Evolutionary conservation across 2,888 invertebrate species (phyloP).

Genomic region (Halictus quadricinctus): DNA sequence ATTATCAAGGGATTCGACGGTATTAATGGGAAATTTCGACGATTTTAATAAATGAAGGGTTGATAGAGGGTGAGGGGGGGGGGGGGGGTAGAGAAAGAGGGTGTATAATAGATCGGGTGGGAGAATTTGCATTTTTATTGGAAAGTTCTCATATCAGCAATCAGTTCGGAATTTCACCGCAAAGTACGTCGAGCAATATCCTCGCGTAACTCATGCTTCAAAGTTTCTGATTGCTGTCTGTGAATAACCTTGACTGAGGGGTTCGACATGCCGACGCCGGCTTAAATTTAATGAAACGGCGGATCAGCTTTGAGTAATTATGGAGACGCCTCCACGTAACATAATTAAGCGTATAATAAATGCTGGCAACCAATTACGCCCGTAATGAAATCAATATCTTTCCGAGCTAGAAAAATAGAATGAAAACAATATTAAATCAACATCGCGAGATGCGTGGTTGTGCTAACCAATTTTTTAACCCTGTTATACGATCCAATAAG

Average conservation of each 20-base stretch:
- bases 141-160: slow-evolving; percentile 39
- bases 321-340: slow-evolving; percentile 25
- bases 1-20: not conserved
- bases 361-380: not conserved
- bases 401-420: not conserved
- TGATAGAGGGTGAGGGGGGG: not conserved
- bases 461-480: not conserved
- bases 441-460: not conserved
- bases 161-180: slow-evolving; percentile 35
- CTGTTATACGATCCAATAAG: not conserved
- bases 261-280: slow-evolving; percentile 11
- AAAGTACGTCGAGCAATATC: slow-evolving; percentile 38
- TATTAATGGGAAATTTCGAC: slow-evolving; percentile 12
- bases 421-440: not conserved
- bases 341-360: slow-evolving; percentile 19
- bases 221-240: slow-evolving; percentile 50
- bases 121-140: slow-evolving; percentile 53
- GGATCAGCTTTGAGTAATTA: slow-evolving; percentile 57
- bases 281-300: slow-evolving; percentile 52
- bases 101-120: not conserved
- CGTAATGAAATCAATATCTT: not conserved
- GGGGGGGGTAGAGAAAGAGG: not conserved
- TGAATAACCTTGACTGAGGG: slow-evolving; percentile 48
- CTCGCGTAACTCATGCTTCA: slow-evolving; percentile 32
- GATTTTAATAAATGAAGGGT: not conserved